These are phyloP conservation scores for Raja brachyura DNA, from an alignment of 2,113 vertebrate species.

Conservation along the genomic window DNA sequence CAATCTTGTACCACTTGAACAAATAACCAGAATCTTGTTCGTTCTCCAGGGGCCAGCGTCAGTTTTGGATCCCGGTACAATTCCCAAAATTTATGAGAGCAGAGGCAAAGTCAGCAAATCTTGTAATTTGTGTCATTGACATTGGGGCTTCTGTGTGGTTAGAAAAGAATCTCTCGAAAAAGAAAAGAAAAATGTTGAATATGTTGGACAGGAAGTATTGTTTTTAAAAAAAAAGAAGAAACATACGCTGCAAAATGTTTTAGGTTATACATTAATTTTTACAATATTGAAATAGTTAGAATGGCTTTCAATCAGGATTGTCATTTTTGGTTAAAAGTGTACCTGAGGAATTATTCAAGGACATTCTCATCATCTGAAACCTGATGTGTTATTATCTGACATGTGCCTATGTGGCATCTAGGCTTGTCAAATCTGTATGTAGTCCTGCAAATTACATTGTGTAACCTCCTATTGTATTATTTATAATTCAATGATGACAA, in stretches of 20 bases:
- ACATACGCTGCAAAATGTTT: not conserved
- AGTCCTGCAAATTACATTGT: not conserved
- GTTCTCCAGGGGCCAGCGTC: not conserved
- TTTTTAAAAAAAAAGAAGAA: not conserved
- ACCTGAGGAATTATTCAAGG: not conserved
- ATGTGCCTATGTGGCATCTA: not conserved
- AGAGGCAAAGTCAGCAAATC: conserved; percentile 3
- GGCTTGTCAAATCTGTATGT: not conserved
- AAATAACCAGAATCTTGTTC: not conserved
- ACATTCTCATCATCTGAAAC: not conserved
- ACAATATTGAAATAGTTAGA: not conserved
- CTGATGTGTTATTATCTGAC: not conserved
- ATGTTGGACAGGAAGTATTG: not conserved
- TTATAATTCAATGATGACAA: not conserved
- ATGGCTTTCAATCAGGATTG: not conserved
- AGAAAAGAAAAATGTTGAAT: not conserved
- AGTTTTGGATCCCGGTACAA: not conserved
- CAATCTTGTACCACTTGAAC: conserved; percentile 2
- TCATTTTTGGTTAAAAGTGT: not conserved
- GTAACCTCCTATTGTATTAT: not conserved
- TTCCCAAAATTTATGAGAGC: conserved; percentile 2
- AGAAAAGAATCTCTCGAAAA: not conserved
- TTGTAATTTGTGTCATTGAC: not conserved
- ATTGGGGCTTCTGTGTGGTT: not conserved
- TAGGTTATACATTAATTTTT: not conserved